These are phyloP conservation scores for Drosophila rubida DNA, from an alignment of 2,888 invertebrate genomes.

Conservation along the genomic window DNA sequence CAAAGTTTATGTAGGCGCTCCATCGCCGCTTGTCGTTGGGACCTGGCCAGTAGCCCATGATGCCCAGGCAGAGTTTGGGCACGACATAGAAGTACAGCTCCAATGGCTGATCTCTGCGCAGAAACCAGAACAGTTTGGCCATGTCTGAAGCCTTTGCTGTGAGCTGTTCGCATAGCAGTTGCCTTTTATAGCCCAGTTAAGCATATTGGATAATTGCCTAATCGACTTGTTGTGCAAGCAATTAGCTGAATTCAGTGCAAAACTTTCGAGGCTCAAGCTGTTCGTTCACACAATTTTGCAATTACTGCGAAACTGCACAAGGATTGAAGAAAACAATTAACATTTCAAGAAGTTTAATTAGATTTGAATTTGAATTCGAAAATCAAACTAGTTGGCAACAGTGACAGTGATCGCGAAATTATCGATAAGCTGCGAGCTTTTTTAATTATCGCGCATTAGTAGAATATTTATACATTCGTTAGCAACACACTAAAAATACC, in stretches of 20 bases:
- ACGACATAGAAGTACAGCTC: constrained; percentile 68
- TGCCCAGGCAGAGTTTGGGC: constrained; percentile 59
- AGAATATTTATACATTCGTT: too few relatives aligned
- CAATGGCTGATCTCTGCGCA: constrained; percentile 52
- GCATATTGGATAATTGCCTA: constrained; percentile 23
- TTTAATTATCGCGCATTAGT: too few relatives aligned
- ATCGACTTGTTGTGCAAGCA: constrained; percentile 62
- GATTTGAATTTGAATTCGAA: too few relatives aligned
- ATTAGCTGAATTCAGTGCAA: constrained; percentile 30
- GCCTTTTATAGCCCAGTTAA: constrained; percentile 4
- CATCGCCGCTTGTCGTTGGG: not conserved
- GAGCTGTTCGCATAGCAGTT: not conserved
- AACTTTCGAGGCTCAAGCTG: constrained; percentile 41
- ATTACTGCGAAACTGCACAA: not conserved
- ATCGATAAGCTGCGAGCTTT: too few relatives aligned
- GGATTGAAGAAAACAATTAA: not conserved
- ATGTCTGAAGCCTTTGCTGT: constrained; percentile 1
- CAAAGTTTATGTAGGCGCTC: constrained; percentile 55
- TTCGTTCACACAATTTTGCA: constrained; percentile 35
- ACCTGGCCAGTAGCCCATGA: constrained; percentile 76
- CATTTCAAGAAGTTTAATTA: too few relatives aligned
- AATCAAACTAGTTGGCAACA: too few relatives aligned
- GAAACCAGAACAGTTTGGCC: constrained; percentile 29
- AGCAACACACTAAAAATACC: too few relatives aligned
- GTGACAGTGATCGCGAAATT: too few relatives aligned